These are phyloP conservation scores for Montipora capitata DNA, from an alignment of 92 coral and sea anemone genomes.

Conservation along the genomic window DNA sequence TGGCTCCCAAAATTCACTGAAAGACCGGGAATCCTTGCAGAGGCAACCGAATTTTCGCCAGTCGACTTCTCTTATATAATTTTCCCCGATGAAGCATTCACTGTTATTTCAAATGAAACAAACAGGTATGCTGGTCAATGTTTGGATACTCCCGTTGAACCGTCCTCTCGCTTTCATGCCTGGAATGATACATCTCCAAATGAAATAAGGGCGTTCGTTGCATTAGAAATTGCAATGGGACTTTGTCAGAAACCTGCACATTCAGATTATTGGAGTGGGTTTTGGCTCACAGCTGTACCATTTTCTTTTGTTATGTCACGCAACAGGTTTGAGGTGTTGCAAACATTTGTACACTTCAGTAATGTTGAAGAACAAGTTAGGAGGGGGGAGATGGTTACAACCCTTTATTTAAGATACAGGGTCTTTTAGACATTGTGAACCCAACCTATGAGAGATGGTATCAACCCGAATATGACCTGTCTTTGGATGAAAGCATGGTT, in stretches of 20 bases:
- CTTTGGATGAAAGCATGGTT: too few relatives aligned
- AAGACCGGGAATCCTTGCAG: conserved; percentile 61
- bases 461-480: too few relatives aligned
- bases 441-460: too few relatives aligned
- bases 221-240: conserved; percentile 81
- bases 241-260: conserved; percentile 70
- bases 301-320: conserved; percentile 78
- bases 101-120: conserved; percentile 51
- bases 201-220: conserved; percentile 75
- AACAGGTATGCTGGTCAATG: conserved; percentile 65
- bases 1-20: conserved; percentile 59
- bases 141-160: conserved; percentile 42
- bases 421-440: too few relatives aligned
- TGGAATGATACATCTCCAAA: conserved; percentile 70
- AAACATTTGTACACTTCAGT: conserved; percentile 76
- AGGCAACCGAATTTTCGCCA: conserved; percentile 43
- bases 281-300: conserved; percentile 49
- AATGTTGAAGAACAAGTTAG: not conserved
- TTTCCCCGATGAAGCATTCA: conserved; percentile 64
- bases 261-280: conserved; percentile 69
- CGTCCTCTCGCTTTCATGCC: conserved; percentile 64
- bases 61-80: conserved; percentile 50
- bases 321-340: conserved; percentile 64
- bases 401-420: too few relatives aligned
- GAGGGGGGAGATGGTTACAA: not conserved